phyloP scores from a whole-genome alignment of 92 coral and sea anemone genomes.

The Actinernus sp. region DNA sequence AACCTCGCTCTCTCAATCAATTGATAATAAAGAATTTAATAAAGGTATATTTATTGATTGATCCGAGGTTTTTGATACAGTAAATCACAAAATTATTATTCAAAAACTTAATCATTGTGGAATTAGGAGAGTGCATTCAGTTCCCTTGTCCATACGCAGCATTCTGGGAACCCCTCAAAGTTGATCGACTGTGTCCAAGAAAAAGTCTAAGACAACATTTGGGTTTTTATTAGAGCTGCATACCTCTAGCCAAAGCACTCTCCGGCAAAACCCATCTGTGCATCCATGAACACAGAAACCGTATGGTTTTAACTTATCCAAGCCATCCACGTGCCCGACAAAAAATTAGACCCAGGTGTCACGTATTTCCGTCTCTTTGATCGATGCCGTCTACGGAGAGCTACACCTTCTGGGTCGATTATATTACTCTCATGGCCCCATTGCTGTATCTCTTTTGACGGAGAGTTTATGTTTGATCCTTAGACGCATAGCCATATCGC shows the following conservation, averaged over 20 bases:
- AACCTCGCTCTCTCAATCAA: too few species aligned
- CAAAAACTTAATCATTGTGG: too few species aligned
- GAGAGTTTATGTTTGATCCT: slow-evolving; percentile 16
- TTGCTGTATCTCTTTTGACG: slow-evolving; percentile 41
- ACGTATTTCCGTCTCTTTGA: slow-evolving; percentile 16
- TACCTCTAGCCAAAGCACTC: slow-evolving; percentile 58
- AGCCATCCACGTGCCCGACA: slow-evolving; percentile 45
- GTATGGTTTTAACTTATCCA: slow-evolving; percentile 21
- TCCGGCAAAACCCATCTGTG: slow-evolving; percentile 38
- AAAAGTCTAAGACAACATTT: slow-evolving; percentile 17
- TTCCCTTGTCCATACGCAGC: slow-evolving; percentile 42
- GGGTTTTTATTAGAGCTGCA: slow-evolving; percentile 54
- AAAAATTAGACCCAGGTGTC: slow-evolving; percentile 37
- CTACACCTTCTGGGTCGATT: slow-evolving; percentile 53
- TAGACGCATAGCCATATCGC: slow-evolving; percentile 15
- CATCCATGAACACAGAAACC: slow-evolving; percentile 21
- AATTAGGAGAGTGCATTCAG: too few species aligned
- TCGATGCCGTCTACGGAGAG: slow-evolving; percentile 4
- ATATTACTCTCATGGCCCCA: too few species aligned
- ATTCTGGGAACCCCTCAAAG: slow-evolving; percentile 23
- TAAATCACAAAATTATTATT: too few species aligned
- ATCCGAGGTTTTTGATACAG: too few species aligned
- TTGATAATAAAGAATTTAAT: too few species aligned
- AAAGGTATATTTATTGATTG: too few species aligned
- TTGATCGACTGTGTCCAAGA: slow-evolving; percentile 36